phyloP scores from a whole-genome alignment of 64 coral and sea anemone species.

The Pocillopora verrucosa region DNA sequence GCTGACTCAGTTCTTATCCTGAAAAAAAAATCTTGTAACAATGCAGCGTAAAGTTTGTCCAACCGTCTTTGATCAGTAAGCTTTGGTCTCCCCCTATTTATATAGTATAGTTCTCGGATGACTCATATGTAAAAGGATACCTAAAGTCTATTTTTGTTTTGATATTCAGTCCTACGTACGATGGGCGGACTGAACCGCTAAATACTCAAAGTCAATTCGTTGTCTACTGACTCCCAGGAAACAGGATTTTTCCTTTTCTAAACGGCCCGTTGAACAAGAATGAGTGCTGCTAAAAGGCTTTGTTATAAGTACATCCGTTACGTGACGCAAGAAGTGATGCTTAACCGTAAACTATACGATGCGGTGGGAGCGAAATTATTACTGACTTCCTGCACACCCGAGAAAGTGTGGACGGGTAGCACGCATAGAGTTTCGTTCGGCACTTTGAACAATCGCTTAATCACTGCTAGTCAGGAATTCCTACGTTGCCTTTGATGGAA shows the following conservation, averaged over 20 bases:
- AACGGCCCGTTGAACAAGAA: not conserved
- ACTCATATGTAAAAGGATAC: not conserved
- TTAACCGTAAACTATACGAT: not conserved
- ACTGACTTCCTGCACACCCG: not conserved
- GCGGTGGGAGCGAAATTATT: not conserved
- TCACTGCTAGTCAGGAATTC: no score
- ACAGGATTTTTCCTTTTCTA: not conserved
- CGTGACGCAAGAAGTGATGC: not conserved
- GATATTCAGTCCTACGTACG: not conserved
- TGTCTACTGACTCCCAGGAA: not conserved
- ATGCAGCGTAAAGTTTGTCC: not conserved
- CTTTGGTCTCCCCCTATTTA: not conserved
- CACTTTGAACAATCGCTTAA: no score
- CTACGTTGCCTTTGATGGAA: no score
- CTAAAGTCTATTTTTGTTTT: not conserved
- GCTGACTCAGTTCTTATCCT: not conserved
- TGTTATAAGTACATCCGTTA: not conserved
- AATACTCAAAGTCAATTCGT: not conserved
- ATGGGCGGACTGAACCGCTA: not conserved
- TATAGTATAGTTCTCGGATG: not conserved
- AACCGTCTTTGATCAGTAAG: not conserved
- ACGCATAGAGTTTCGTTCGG: no score
- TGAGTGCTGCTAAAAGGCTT: not conserved
- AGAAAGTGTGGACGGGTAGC: no score
- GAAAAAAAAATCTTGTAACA: not conserved